A percentile compares a stretch with the other conserved stretches of the same genome.
Conservation (phyloP, 1,140 invertebrate genomes). For the Paraescarpia echinospica region DNA sequence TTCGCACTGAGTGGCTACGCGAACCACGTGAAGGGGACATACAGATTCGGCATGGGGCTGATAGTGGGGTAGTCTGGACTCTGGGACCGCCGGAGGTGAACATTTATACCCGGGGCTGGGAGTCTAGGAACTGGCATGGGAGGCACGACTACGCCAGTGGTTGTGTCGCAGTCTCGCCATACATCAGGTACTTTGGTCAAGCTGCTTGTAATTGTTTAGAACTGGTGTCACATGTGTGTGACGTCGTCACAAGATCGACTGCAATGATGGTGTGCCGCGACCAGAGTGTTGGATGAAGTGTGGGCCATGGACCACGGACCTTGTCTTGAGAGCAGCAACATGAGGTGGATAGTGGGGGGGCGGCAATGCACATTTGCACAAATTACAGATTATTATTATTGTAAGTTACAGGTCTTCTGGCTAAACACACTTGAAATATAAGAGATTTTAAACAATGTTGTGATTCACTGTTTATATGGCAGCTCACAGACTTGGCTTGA, state of each 20-base stretch:
- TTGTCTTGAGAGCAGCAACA: background rate
- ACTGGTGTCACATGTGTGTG: background rate
- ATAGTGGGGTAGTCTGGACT: constrained; percentile 49
- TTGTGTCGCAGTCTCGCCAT: background rate
- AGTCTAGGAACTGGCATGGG: background rate
- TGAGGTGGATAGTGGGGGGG: background rate
- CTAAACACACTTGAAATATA: background rate
- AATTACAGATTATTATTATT: background rate
- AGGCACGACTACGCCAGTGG: background rate
- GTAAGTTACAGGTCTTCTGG: background rate
- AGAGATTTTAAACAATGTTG: background rate
- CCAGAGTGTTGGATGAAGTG: background rate
- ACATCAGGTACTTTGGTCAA: background rate
- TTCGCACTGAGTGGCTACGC: constrained; percentile 88
- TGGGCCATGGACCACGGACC: background rate
- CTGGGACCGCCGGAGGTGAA: background rate
- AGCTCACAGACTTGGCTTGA: background rate
- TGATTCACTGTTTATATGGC: background rate
- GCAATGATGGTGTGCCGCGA: background rate
- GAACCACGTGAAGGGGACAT: constrained; percentile 72
- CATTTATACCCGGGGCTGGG: background rate
- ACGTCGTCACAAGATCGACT: background rate
- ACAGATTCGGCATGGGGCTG: constrained; percentile 60
- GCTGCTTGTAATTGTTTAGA: background rate
- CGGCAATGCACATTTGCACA: background rate